Conservation (phyloP, 37 sponge, comb jelly and placozoan species). For the Spongilla lacustris region DNA sequence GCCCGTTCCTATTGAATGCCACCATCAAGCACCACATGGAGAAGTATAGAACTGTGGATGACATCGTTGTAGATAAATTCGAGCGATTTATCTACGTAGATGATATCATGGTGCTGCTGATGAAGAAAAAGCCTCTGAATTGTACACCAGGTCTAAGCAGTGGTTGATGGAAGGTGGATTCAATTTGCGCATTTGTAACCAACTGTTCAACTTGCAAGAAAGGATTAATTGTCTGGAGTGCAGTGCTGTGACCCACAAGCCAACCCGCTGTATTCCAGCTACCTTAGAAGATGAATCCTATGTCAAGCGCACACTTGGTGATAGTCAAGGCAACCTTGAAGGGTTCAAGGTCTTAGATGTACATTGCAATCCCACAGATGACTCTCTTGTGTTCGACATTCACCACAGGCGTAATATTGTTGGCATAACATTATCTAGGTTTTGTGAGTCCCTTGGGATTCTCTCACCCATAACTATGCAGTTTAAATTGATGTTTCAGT, state of each 20-base stretch:
- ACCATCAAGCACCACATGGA: constrained; percentile 1
- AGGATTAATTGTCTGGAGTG: constrained; percentile 1
- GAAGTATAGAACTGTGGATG: neutral
- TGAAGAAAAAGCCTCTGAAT: neutral
- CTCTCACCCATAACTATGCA: constrained; percentile 10
- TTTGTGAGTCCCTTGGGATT: neutral
- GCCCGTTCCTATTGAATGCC: neutral
- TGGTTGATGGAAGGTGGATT: neutral
- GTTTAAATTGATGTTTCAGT: constrained; percentile 7
- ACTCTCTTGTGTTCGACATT: constrained; percentile 3
- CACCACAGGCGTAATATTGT: neutral
- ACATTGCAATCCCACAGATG: neutral
- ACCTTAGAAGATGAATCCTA: neutral
- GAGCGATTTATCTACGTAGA: neutral
- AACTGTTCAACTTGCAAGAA: constrained; percentile 2
- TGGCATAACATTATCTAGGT: neutral
- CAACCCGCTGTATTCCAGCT: neutral
- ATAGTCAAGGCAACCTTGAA: neutral
- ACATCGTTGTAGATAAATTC: neutral
- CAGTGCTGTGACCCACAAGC: neutral
- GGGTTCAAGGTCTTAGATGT: neutral
- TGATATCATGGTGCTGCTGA: neutral
- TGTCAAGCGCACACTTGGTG: constrained; percentile 12
- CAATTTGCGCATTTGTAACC: constrained; percentile 4
- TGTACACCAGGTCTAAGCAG: constrained; percentile 3